Evolutionary conservation across 2,888 invertebrate genomes (phyloP).

Genomic region (Phania funesta): DNA sequence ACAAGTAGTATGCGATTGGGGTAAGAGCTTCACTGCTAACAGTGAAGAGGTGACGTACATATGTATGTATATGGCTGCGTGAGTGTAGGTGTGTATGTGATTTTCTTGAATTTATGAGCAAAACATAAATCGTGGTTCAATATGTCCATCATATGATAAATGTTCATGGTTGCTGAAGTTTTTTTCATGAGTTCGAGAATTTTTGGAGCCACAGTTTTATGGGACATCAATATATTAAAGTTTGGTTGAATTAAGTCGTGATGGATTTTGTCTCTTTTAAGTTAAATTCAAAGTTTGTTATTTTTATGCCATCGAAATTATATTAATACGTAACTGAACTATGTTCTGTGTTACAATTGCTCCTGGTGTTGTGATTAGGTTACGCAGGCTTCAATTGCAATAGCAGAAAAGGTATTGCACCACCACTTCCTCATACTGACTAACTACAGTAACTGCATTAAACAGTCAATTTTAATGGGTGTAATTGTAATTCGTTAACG

Average conservation of each 20-base stretch:
- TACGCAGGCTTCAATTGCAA: too few species aligned
- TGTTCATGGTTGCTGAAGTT: slow-evolving; percentile 31
- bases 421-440: too few species aligned
- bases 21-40: slow-evolving; percentile 30
- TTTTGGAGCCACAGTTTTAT: slow-evolving; percentile 36
- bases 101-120: slow-evolving; percentile 49
- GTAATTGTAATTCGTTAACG: too few species aligned
- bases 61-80: neutral
- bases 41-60: neutral
- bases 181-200: slow-evolving; percentile 15
- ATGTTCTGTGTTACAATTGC: too few species aligned
- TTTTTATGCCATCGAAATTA: too few species aligned
- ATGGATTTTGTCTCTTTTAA: too few species aligned
- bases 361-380: too few species aligned
- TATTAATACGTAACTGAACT: too few species aligned
- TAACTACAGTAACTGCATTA: too few species aligned
- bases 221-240: slow-evolving; percentile 25
- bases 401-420: too few species aligned
- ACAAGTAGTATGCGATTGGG: slow-evolving; percentile 1
- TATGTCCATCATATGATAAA: slow-evolving; percentile 64
- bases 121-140: slow-evolving; percentile 62
- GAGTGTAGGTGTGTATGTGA: slow-evolving; percentile 9
- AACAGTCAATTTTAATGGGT: too few species aligned
- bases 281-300: too few species aligned
- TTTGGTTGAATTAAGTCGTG: slow-evolving; percentile 17